Evolutionary conservation across 1,140 invertebrate genomes (phyloP), one percentile per base, ranked within the genome.

Genomic region (Rhysida immarginata): DNA sequence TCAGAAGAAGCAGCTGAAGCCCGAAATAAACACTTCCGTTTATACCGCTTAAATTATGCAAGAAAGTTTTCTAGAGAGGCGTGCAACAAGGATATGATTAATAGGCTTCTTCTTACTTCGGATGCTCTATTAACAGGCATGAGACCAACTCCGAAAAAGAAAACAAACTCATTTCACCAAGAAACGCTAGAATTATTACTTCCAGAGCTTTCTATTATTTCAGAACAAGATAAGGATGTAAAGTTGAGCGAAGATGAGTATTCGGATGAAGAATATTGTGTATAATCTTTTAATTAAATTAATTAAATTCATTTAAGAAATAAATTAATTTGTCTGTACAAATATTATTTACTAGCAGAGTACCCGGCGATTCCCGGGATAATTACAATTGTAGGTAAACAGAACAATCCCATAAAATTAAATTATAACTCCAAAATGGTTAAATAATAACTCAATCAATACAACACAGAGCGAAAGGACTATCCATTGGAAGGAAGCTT

Each of bases 1-100:
- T 53, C 51, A 29, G 51, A 53, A 53, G 51, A 53, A 24, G 51
- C 23, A 24, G 51, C 26, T 29, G 51, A 57, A 53, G 56, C 50
- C 18, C 42, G 50, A 43, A 57, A 54, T 53, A 57, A 54, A 26
- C 56, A 54, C 18, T 53, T 57, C 43, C 1, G 50, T 2, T 14
- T 54, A 13, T 44, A 41, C 43, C 21, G 50, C 2, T 16, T 18
- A 53, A 35, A 18, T 18, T 24, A 26, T 26, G 21, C 51, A 20
- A 25, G 51, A 26, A 53, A 57, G 23, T 41, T 41, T 46, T 27
- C 41, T 14, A 18, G 35, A 18, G 23, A 44, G 20, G 2, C 44
- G 16, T 53, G 21, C 21, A 42, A 35, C n/a, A 14, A 5, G 14
- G 41, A 46, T 5, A 14, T 54, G 18, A 42, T 51, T 29, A 53